A percentile compares a stretch with the other conserved stretches of the same genome.
Evolutionary conservation across 2,888 invertebrate genomes (phyloP).

Genomic region (Bursaphelenchus okinawaensis): DNA sequence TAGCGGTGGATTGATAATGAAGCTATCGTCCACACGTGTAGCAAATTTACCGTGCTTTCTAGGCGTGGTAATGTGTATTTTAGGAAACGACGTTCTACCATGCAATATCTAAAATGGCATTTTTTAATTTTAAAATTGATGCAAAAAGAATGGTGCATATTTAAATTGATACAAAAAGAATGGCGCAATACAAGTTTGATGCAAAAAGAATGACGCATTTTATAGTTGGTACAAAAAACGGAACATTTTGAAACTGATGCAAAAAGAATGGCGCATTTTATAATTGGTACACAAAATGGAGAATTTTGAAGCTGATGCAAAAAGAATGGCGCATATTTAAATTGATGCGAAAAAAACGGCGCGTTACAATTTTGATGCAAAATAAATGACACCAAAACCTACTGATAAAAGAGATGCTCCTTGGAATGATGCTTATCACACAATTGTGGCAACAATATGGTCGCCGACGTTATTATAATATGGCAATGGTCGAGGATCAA

Average conservation of each 20-base stretch:
- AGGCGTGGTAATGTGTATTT: slow-evolving; percentile 49
- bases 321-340: too few species aligned
- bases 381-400: not conserved
- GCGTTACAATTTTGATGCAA: not conserved
- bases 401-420: slow-evolving; percentile 35
- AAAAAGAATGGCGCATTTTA: not conserved
- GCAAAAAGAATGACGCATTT: not conserved
- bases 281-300: not conserved
- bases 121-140: not conserved
- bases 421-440: slow-evolving; percentile 36
- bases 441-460: slow-evolving; percentile 31
- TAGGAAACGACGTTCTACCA: slow-evolving; percentile 51
- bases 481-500: slow-evolving; percentile 50
- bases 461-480: slow-evolving; percentile 38
- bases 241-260: not conserved
- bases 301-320: not conserved
- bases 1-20: slow-evolving; percentile 53
- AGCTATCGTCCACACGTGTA: slow-evolving; percentile 57
- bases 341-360: not conserved
- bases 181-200: not conserved
- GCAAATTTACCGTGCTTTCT: slow-evolving; percentile 44
- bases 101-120: slow-evolving; percentile 38
- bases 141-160: not conserved
- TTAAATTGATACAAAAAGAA: too few species aligned
- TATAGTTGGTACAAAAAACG: not conserved